phyloP scores from a whole-genome alignment of 2,888 invertebrate species.

The Trissoscelio sp. region DNA sequence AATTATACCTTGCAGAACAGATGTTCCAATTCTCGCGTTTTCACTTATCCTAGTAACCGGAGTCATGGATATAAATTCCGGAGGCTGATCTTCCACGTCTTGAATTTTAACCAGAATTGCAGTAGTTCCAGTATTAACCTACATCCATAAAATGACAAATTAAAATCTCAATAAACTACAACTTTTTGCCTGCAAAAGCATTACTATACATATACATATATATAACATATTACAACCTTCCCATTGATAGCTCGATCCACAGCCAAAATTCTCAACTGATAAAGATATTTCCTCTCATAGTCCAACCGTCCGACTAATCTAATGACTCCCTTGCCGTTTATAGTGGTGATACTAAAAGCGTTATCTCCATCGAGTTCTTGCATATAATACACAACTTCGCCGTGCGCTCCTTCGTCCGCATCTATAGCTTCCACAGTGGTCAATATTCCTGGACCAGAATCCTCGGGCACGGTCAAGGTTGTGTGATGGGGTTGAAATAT shows the following conservation, averaged over 20 bases:
- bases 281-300: conserved; percentile 93
- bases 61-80: conserved; percentile 93
- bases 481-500: conserved; percentile 94
- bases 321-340: conserved; percentile 93
- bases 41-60: conserved; percentile 95
- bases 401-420: conserved; percentile 95
- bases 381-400: conserved; percentile 95
- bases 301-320: conserved; percentile 90
- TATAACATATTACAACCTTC: conserved; percentile 78
- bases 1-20: conserved; percentile 90
- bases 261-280: conserved; percentile 92
- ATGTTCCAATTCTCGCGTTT: conserved; percentile 91
- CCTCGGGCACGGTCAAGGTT: conserved; percentile 91
- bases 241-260: conserved; percentile 89
- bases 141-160: conserved; percentile 35
- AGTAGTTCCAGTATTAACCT: conserved; percentile 95
- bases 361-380: conserved; percentile 92
- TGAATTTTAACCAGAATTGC: conserved; percentile 93
- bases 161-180: too few species aligned
- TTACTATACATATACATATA: too few species aligned
- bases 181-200: too few species aligned
- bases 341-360: conserved; percentile 91
- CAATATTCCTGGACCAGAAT: conserved; percentile 90
- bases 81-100: conserved; percentile 96
- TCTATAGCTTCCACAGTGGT: conserved; percentile 94